Percentiles rank a stretch among this genome's conserved stretches.
Evolutionary conservation across 2,113 vertebrate species (phyloP).

Genomic region (Setophaga kirtlandii): DNA sequence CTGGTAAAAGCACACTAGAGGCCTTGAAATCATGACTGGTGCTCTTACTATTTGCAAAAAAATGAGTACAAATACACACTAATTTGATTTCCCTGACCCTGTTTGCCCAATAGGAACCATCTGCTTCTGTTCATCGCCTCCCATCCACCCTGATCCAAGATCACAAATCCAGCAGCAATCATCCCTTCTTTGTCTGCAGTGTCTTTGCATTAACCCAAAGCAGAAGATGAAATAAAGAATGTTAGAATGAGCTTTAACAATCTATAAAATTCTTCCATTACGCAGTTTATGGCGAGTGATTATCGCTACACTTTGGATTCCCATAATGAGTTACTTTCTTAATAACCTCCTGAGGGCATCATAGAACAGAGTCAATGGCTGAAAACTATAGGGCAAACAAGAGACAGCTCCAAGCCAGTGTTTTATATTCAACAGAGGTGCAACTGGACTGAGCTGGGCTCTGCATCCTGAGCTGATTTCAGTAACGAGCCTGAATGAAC

Average conservation of each 20-base stretch:
- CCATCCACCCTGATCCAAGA: not conserved
- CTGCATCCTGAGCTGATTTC: not conserved
- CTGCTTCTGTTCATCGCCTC: not conserved
- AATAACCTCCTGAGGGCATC: constrained; percentile 36
- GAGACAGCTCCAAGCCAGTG: not conserved
- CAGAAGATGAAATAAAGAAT: not conserved
- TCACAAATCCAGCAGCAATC: not conserved
- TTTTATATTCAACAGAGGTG: constrained; percentile 33
- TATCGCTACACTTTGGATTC: not conserved
- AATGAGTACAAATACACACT: not conserved
- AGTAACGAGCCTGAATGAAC: not conserved
- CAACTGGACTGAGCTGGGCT: constrained; percentile 22
- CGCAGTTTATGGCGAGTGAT: constrained; percentile 1
- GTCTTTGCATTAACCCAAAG: not conserved
- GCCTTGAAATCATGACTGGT: not conserved
- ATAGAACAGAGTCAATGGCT: constrained; percentile 13
- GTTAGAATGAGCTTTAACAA: constrained; percentile 20
- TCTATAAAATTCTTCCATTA: not conserved
- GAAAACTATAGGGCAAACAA: not conserved
- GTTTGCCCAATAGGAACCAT: constrained; percentile 28
- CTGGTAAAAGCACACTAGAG: not conserved
- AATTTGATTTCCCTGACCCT: not conserved
- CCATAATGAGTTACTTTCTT: not conserved
- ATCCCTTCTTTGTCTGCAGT: not conserved
- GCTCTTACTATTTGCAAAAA: not conserved